phyloP scores from a whole-genome alignment of 2,113 vertebrate genomes.

The Verasper variegatus region DNA sequence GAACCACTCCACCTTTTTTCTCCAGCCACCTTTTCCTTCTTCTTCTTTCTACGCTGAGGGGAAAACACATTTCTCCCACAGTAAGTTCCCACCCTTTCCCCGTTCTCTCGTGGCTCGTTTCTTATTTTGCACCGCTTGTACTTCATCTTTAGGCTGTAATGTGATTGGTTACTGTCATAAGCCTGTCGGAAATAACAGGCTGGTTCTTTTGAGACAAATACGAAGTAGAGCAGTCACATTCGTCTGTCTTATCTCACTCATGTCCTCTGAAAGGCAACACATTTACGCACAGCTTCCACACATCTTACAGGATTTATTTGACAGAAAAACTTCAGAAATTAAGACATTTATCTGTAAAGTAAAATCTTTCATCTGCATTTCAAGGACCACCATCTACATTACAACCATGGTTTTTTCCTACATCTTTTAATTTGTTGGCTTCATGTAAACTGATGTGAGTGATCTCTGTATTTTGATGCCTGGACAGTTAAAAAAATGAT shows the following conservation, averaged over 20 bases:
- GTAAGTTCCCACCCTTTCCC: slow-evolving; percentile 38
- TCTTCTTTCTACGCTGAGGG: slow-evolving; percentile 36
- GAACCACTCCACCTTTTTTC: slow-evolving; percentile 69
- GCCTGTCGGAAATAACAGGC: background rate
- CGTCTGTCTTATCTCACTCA: background rate
- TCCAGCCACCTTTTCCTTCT: slow-evolving; percentile 20
- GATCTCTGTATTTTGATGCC: background rate
- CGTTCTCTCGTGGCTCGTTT: slow-evolving; percentile 33
- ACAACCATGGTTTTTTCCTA: background rate
- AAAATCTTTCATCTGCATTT: background rate
- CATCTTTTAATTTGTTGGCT: background rate
- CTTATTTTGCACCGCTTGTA: slow-evolving; percentile 2
- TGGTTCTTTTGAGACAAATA: too few species aligned
- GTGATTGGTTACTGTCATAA: slow-evolving; percentile 21
- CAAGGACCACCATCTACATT: background rate
- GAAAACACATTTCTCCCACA: slow-evolving; percentile 70
- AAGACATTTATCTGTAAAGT: slow-evolving; percentile 6
- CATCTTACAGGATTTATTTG: too few species aligned
- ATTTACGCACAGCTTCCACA: background rate
- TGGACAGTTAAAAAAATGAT: background rate
- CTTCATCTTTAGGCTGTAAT: slow-evolving; percentile 7
- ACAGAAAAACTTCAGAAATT: background rate
- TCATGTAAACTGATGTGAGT: background rate
- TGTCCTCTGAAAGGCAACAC: background rate
- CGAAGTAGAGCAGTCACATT: background rate